A percentile compares a stretch with the other conserved stretches of the same genome.
Conservation (phyloP, 2,113 vertebrate genomes). For the Athene cunicularia region DNA sequence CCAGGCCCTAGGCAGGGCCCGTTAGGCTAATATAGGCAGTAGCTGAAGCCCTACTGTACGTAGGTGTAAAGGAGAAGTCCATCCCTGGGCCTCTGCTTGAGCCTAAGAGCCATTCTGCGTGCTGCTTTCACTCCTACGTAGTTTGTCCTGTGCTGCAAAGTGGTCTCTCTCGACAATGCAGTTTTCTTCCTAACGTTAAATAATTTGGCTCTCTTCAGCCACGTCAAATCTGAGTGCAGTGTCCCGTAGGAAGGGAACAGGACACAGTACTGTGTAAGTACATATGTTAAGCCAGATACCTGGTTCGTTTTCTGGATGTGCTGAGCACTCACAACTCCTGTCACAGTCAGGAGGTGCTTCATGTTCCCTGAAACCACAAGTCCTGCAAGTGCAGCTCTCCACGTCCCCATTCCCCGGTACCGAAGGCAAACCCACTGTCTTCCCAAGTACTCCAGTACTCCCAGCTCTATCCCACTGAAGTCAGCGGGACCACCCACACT, state of each 20-base stretch:
- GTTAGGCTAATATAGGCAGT: not conserved
- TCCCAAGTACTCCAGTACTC: not conserved
- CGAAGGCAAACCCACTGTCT: not conserved
- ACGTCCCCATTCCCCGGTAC: not conserved
- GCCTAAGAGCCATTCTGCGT: accelerated
- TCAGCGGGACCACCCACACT: not conserved
- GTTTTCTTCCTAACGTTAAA: not conserved
- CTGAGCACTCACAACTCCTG: not conserved
- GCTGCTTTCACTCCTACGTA: not conserved
- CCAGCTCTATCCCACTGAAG: not conserved
- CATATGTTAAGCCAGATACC: not conserved
- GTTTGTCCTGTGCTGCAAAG: not conserved
- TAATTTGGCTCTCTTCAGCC: not conserved
- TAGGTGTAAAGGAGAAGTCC: not conserved
- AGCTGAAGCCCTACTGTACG: not conserved
- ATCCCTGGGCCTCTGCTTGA: not conserved
- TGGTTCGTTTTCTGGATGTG: not conserved
- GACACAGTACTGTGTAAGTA: not conserved
- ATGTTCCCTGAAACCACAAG: not conserved
- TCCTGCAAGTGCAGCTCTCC: not conserved
- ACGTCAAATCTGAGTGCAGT: not conserved
- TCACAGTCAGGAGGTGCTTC: not conserved
- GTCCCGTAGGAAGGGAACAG: not conserved
- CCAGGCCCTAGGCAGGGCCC: not conserved
- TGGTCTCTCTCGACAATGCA: not conserved